Evolutionary conservation across 2,113 vertebrate species (phyloP).

Genomic region (Cephalophus harveyi): DNA sequence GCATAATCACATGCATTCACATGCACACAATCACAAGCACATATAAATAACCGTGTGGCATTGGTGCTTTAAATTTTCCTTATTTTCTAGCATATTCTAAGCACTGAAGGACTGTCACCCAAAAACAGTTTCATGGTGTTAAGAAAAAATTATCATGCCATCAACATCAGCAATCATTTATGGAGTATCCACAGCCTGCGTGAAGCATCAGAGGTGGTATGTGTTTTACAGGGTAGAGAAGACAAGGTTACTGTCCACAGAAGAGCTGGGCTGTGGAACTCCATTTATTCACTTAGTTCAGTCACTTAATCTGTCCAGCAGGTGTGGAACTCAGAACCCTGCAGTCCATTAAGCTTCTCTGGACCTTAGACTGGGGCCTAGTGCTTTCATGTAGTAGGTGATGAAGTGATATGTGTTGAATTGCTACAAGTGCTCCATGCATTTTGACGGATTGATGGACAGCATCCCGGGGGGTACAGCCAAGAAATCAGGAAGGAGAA

Average conservation of each 20-base stretch:
- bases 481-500: not conserved
- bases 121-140: not conserved
- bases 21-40: conserved; percentile 57
- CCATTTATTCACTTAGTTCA: not conserved
- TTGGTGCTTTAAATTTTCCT: conserved; percentile 36
- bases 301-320: not conserved
- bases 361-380: not conserved
- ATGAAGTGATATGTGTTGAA: not conserved
- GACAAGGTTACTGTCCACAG: not conserved
- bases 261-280: not conserved
- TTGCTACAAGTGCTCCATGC: not conserved
- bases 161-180: not conserved
- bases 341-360: not conserved
- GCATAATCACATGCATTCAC: conserved; percentile 71
- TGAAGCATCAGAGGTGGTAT: not conserved
- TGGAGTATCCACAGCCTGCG: not conserved
- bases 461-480: not conserved
- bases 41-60: conserved; percentile 72
- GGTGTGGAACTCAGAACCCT: not conserved
- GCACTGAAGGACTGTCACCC: not conserved
- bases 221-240: not conserved
- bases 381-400: not conserved
- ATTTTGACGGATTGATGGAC: not conserved
- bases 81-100: not conserved
- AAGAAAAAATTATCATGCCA: not conserved